Evolutionary conservation across 2,888 invertebrate genomes (phyloP).

Genomic region (Heliconius charithonia): DNA sequence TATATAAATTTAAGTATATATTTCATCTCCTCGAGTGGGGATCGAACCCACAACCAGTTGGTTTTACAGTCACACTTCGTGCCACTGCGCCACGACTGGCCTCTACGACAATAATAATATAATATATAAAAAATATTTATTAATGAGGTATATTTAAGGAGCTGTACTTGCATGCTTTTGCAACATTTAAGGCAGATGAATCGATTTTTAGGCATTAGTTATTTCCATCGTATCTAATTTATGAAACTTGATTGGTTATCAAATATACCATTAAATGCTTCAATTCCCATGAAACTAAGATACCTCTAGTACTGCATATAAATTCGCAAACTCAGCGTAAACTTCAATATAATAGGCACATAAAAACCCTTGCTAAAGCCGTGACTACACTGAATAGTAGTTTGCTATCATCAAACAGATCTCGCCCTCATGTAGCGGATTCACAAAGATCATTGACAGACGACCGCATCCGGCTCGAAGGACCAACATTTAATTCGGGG

Average conservation of each 20-base stretch:
- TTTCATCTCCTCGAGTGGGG: too few species aligned
- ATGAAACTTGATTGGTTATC: neutral
- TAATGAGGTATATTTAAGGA: too few species aligned
- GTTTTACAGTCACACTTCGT: too few species aligned
- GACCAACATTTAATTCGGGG: slow-evolving; percentile 45
- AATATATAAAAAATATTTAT: too few species aligned
- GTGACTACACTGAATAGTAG: slow-evolving; percentile 14
- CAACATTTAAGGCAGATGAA: neutral
- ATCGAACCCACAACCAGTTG: too few species aligned
- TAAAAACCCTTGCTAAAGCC: slow-evolving; percentile 2
- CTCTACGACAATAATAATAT: too few species aligned
- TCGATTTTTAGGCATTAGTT: neutral
- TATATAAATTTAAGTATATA: too few species aligned
- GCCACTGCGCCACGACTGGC: too few species aligned
- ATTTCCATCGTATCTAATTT: neutral
- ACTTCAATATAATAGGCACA: slow-evolving; percentile 9
- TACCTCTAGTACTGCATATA: neutral
- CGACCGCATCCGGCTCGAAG: slow-evolving; percentile 34
- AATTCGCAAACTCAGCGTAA: neutral
- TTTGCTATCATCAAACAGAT: slow-evolving; percentile 26
- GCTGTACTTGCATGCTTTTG: too few species aligned
- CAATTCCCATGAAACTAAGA: neutral
- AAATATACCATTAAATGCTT: neutral
- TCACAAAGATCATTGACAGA: slow-evolving; percentile 30
- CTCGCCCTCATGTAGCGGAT: slow-evolving; percentile 27